Conservation (phyloP, 2,797 vertebrate species). For the Cichlasoma orientale region DNA sequence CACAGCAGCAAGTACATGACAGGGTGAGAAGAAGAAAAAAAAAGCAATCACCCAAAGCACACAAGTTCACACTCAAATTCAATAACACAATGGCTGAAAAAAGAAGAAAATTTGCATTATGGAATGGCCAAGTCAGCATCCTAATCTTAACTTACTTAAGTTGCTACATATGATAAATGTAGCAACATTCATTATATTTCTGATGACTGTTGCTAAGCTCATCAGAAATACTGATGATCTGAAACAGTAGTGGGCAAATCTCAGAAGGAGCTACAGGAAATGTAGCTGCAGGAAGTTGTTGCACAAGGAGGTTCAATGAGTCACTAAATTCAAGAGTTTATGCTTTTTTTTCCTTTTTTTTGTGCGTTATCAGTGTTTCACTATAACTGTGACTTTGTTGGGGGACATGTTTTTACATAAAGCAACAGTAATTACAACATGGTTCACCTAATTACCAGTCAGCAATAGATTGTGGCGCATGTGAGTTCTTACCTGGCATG, state of each 20-base stretch:
- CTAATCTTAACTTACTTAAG: not conserved
- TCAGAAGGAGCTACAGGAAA: not conserved
- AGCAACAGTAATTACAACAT: not conserved
- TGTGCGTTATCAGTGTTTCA: not conserved
- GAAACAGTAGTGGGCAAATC: not conserved
- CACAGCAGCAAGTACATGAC: no score
- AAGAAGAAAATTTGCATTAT: not conserved
- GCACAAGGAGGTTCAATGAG: not conserved
- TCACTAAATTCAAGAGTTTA: not conserved
- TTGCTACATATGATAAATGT: not conserved
- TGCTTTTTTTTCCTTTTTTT: not conserved
- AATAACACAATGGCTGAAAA: not conserved
- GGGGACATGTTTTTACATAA: not conserved
- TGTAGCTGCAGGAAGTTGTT: not conserved
- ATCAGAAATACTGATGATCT: not conserved
- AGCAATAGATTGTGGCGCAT: not conserved
- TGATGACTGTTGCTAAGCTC: not conserved
- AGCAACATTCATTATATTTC: not conserved
- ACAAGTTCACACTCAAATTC: not conserved
- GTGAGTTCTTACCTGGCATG: conserved; percentile 68
- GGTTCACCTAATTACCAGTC: not conserved
- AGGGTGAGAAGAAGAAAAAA: no score
- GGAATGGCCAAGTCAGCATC: not conserved
- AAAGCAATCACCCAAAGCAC: not conserved
- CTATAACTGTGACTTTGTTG: not conserved